These are phyloP conservation scores for Typhlichthys subterraneus DNA, from an alignment of 2,797 vertebrate species.

Conservation along the genomic window DNA sequence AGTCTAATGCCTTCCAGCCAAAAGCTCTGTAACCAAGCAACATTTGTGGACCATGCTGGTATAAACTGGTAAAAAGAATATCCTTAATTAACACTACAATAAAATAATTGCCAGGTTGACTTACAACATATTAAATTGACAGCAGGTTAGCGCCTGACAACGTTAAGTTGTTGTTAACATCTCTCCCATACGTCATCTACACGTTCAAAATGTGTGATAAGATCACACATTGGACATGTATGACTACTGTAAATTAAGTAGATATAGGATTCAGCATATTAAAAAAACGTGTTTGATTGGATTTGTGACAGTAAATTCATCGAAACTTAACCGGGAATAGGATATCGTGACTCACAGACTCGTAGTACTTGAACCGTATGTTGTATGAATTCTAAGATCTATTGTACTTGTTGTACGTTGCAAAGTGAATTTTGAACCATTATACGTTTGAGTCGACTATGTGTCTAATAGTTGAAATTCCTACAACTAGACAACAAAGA, in stretches of 20 bases:
- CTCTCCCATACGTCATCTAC: too few relatives aligned
- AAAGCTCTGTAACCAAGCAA: conserved; percentile 5
- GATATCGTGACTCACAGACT: too few relatives aligned
- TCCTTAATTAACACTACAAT: background rate
- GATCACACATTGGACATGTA: too few relatives aligned
- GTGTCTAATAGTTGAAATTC: background rate
- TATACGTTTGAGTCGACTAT: too few relatives aligned
- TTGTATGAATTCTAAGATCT: background rate
- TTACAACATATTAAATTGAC: too few relatives aligned
- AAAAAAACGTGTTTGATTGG: background rate
- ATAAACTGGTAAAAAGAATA: too few relatives aligned
- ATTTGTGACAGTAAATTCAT: background rate
- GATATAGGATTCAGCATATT: background rate
- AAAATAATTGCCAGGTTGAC: background rate
- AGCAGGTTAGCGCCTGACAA: too few relatives aligned
- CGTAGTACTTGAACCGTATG: too few relatives aligned
- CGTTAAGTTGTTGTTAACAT: too few relatives aligned
- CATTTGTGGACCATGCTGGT: conserved; percentile 8
- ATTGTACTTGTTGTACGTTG: background rate
- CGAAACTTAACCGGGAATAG: background rate
- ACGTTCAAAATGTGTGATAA: too few relatives aligned
- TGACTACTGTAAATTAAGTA: background rate
- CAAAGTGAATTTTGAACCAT: too few relatives aligned
- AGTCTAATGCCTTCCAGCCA: background rate
- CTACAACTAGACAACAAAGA: background rate